Evolutionary conservation across 2,113 vertebrate species (phyloP), one percentile per base, ranked within the genome.

Genomic region (Rutilus rutilus): DNA sequence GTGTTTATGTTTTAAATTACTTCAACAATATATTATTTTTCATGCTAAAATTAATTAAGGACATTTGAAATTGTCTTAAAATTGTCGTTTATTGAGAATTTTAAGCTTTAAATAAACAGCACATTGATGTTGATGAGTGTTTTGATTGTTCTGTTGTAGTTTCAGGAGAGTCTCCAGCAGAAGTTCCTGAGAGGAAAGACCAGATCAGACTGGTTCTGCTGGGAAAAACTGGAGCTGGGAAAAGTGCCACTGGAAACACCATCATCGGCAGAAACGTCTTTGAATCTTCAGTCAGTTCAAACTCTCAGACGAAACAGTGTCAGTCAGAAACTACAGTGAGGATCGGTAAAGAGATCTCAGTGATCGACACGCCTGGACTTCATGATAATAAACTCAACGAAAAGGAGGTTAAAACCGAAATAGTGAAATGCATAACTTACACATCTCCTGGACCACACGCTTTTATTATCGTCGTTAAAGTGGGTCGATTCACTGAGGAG

Each of bases 381-480:
- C 5, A 52, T 52, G 14, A 52, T 17, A 52, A 1, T 52, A 0
- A 60, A 8, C 21, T 60, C 7, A n/a, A 1, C 1, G 8, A 60
- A 8, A 3, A 60, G 1, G 7, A n/a, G 57, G 9, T 60, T 60
- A 60, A 1, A 1, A 10, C 6, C 1, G 57, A 60, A 60, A n/a
- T 60, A 60, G 0, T 9, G 0, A 60, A 60, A 9, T n/a, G 57
- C 5, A 2, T n/a, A 21, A 60, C 21, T 1, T 60, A 10, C 7
- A 0, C 21, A 0, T 60, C 69, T 25, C 86, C 88, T 36, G 88
- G 88, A 3, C 88, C 88, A 19, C 88, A 87, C 21, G 86, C 73
- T 12, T 89, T 89, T 77, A 78, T 89, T 14, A 73, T 89, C 27
- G 33, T 89, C 17, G 73, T 87, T 33, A 50, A 52, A 36, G 27